These are phyloP conservation scores for Cavia porcellus DNA, from an alignment of 2,113 vertebrate genomes.

Conservation along the genomic window DNA sequence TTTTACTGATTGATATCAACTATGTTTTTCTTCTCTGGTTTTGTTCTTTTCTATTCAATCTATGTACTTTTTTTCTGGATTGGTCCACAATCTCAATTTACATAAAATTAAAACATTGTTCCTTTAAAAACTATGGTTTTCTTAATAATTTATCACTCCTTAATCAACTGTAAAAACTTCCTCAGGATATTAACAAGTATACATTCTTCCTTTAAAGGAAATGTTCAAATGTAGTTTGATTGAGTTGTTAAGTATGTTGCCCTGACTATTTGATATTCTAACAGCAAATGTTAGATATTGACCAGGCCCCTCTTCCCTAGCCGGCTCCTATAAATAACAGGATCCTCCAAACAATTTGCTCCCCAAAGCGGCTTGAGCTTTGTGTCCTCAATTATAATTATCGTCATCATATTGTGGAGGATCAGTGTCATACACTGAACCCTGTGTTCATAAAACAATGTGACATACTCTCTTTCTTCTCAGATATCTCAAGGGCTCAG, in stretches of 20 bases:
- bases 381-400: conserved; percentile 45
- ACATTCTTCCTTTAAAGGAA: not conserved
- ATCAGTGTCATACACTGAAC: conserved; percentile 39
- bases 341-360: conserved; percentile 41
- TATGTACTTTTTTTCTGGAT: not conserved
- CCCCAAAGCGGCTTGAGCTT: not conserved
- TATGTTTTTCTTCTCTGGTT: not conserved
- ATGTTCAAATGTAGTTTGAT: conserved; percentile 48
- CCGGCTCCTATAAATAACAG: conserved; percentile 3
- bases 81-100: not conserved
- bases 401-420: conserved; percentile 53
- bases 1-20: not conserved
- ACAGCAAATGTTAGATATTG: conserved; percentile 49
- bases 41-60: not conserved
- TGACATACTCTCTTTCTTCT: conserved; percentile 34
- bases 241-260: conserved; percentile 35
- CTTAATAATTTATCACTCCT: not conserved
- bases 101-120: not conserved
- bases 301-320: not conserved
- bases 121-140: not conserved
- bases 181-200: conserved; percentile 50
- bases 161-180: conserved; percentile 40
- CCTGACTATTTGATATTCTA: conserved; percentile 58
- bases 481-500: conserved; percentile 58
- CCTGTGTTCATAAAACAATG: conserved; percentile 52